A percentile compares a stretch with the other conserved stretches of the same genome.
These are phyloP conservation scores for Sarcophaga peregrina DNA, from an alignment of 1,140 invertebrate species.

Conservation along the genomic window DNA sequence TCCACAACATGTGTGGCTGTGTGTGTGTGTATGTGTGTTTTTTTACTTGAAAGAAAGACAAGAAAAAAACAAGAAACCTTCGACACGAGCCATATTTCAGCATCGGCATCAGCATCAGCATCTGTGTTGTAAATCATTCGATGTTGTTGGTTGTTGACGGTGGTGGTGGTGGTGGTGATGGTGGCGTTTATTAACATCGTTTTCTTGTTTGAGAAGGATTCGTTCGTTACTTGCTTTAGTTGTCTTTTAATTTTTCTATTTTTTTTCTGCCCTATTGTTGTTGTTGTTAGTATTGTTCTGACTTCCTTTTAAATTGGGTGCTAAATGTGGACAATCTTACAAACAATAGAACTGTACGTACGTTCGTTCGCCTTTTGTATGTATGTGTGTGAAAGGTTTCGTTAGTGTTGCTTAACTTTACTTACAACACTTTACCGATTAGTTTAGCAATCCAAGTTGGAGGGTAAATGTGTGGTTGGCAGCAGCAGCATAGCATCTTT, in stretches of 20 bases:
- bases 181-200: constrained; percentile 2
- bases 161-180: constrained; percentile 25
- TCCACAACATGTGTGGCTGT: not conserved
- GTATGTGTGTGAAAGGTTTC: not conserved
- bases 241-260: not conserved
- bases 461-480: not conserved
- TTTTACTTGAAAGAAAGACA: constrained; percentile 20
- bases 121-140: constrained; percentile 11
- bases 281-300: constrained; percentile 1
- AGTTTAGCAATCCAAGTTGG: not conserved
- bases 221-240: too few relatives aligned
- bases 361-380: not conserved
- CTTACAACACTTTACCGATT: constrained; percentile 8
- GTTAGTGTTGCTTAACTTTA: not conserved
- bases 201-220: constrained; percentile 2
- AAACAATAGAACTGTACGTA: not conserved
- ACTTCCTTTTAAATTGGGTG: constrained; percentile 39
- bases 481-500: not conserved
- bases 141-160: constrained; percentile 17
- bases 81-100: constrained; percentile 40
- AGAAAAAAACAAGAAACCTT: constrained; percentile 12
- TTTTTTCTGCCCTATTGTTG: not conserved
- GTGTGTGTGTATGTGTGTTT: not conserved
- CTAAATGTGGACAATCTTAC: constrained; percentile 31
- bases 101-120: not conserved